Evolutionary conservation across 2,797 vertebrate genomes (phyloP), one percentile per base, ranked within the genome.

Genomic region (Mormyrops boulengeri): DNA sequence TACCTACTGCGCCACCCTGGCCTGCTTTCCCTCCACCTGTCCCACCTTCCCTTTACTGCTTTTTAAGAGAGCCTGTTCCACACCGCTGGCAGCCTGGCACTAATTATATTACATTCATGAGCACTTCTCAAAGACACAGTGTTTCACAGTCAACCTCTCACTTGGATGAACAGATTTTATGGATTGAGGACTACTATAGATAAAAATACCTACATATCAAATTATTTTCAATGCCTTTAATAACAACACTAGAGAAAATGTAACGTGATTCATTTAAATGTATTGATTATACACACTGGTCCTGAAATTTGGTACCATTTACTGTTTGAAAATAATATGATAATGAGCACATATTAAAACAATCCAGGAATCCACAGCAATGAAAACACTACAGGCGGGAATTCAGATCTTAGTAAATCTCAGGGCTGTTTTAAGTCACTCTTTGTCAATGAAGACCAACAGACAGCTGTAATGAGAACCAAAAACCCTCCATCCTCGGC

Each of bases 381-480:
- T 80, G 38, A 47, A 44, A 80, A 9, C 17, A 80, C 73, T 41
- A 80, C 73, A 80, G 41, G 73, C 17, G 2, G 73, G 34, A 80
- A 80, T 47, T 80, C 73, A 52, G 9, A 85, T 85, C 47, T 44
- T 8, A 9, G n/a, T 85, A 52, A n/a, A 49, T 85, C 44, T 66
- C 73, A 80, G 38, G 17, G 47, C 69, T 41, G 9, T 89, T 89
- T 22, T 3, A n/a, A 44, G 19, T 55, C 82, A 57, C 41, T 62
- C 12, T 34, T 44, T 85, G 44, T 66, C 80, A 82, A 82, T 82
- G 73, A 41, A 53, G 69, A 85, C n/a, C 22, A 19, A 41, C 53
- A 87, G 52, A 87, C 85, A 60, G 84, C 84, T 19, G 50, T 86
- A 86, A 50, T 80, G 30, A 87, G 34, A 87, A 55, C 6, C 49